These are phyloP conservation scores for Oxyscelio sp. DNA, from an alignment of 2,888 invertebrate species.

Conservation along the genomic window DNA sequence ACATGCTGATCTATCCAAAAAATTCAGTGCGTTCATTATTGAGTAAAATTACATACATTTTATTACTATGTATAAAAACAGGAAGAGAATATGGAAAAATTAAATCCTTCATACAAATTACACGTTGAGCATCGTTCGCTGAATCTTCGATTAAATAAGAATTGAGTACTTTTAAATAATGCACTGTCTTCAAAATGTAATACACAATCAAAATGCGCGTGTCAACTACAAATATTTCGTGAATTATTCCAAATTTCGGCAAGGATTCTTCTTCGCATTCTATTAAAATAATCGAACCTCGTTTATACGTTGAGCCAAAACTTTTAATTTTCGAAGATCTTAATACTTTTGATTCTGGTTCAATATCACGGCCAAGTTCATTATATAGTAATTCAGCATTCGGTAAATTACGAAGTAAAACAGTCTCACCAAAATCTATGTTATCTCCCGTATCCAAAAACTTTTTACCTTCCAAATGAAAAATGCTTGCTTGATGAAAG, in stretches of 20 bases:
- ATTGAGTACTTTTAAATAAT: constrained; percentile 49
- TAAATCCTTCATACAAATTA: constrained; percentile 21
- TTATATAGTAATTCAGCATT: too few relatives aligned
- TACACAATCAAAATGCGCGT: constrained; percentile 34
- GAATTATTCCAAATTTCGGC: constrained; percentile 53
- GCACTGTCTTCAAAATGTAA: constrained; percentile 27
- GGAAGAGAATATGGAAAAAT: constrained; percentile 46
- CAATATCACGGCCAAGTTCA: too few relatives aligned
- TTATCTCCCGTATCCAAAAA: too few relatives aligned
- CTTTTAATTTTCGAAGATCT: constrained; percentile 27
- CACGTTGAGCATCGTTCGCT: background rate
- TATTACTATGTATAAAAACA: background rate
- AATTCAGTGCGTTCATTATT: too few relatives aligned
- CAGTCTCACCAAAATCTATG: too few relatives aligned
- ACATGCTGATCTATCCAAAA: too few relatives aligned
- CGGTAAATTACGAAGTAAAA: too few relatives aligned
- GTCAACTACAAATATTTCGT: constrained; percentile 47
- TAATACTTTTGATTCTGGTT: constrained; percentile 8
- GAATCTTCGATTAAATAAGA: constrained; percentile 31
- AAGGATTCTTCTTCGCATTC: constrained; percentile 31
- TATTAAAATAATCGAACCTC: constrained; percentile 52
- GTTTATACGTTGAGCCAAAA: constrained; percentile 31
- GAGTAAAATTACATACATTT: constrained; percentile 24
- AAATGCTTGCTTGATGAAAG: too few relatives aligned
- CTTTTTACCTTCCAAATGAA: too few relatives aligned